Percentiles rank a stretch among this genome's conserved stretches.
Conservation (phyloP, 2,888 invertebrate genomes). For the Cyrtodaria siliqua region DNA sequence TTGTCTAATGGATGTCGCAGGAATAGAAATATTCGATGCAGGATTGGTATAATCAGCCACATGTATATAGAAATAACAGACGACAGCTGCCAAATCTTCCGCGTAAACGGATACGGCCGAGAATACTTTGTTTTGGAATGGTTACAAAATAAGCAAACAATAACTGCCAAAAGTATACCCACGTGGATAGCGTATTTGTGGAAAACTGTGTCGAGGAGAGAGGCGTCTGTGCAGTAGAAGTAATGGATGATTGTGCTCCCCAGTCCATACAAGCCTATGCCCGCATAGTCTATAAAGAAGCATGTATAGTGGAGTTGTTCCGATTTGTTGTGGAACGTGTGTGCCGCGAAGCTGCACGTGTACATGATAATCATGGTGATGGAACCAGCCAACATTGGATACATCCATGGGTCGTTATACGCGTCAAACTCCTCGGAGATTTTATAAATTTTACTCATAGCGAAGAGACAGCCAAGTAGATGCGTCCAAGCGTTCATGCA, state of each 20-base stretch:
- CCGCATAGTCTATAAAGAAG: conserved; percentile 85
- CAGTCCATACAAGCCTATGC: conserved; percentile 85
- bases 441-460: conserved; percentile 66
- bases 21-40: conserved; percentile 75
- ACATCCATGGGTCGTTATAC: conserved; percentile 81
- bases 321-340: conserved; percentile 83
- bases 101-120: conserved; percentile 83
- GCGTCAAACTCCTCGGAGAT: conserved; percentile 79
- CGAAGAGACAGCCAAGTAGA: conserved; percentile 73
- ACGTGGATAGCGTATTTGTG: conserved; percentile 76
- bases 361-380: conserved; percentile 81
- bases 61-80: conserved; percentile 82
- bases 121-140: conserved; percentile 81
- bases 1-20: conserved; percentile 61
- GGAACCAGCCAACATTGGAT: conserved; percentile 82
- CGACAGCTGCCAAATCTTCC: conserved; percentile 83
- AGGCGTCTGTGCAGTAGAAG: conserved; percentile 80
- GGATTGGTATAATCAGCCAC: conserved; percentile 83
- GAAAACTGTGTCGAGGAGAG: conserved; percentile 70
- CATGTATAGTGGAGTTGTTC: conserved; percentile 84
- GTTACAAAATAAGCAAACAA: conserved; percentile 80
- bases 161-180: conserved; percentile 78
- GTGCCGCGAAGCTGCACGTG: conserved; percentile 80
- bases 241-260: conserved; percentile 85
- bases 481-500: conserved; percentile 85